Conservation (phyloP, 2,888 invertebrate species). For the Ichneumon xanthorius region DNA sequence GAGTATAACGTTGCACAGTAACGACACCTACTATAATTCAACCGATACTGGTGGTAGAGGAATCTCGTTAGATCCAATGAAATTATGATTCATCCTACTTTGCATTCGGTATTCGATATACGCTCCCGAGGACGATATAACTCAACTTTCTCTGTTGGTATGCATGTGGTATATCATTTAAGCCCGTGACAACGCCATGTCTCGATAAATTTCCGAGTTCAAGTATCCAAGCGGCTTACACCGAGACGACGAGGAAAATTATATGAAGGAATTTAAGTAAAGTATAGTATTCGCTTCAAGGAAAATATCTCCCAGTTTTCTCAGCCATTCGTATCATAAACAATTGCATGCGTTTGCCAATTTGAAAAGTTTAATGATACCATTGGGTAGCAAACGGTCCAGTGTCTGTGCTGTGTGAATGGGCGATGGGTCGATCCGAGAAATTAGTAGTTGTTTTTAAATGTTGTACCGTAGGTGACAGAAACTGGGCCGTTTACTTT, state of each 20-base stretch:
- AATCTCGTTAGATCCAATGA: constrained; percentile 47
- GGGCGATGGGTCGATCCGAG: background rate
- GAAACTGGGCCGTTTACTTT: too few relatives aligned
- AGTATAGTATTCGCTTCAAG: background rate
- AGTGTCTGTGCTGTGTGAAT: background rate
- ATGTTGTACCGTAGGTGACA: background rate
- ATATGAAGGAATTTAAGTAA: background rate
- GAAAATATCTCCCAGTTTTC: background rate
- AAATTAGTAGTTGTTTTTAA: background rate
- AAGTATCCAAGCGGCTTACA: constrained; percentile 17
- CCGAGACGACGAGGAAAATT: background rate
- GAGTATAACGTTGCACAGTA: background rate
- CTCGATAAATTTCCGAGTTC: background rate
- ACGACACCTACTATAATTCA: constrained; percentile 23
- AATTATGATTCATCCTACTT: constrained; percentile 39
- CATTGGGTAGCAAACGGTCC: background rate
- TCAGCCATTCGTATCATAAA: background rate
- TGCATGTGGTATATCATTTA: background rate
- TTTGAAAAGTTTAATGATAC: background rate
- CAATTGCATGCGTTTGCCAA: background rate
- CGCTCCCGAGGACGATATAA: constrained; percentile 41
- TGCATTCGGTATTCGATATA: constrained; percentile 48
- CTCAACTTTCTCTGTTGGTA: constrained; percentile 40
- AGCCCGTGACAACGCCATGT: background rate
- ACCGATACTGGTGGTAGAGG: constrained; percentile 10